Conservation (phyloP, 92 coral and sea anemone genomes). For the Zoanthus solanderi region DNA sequence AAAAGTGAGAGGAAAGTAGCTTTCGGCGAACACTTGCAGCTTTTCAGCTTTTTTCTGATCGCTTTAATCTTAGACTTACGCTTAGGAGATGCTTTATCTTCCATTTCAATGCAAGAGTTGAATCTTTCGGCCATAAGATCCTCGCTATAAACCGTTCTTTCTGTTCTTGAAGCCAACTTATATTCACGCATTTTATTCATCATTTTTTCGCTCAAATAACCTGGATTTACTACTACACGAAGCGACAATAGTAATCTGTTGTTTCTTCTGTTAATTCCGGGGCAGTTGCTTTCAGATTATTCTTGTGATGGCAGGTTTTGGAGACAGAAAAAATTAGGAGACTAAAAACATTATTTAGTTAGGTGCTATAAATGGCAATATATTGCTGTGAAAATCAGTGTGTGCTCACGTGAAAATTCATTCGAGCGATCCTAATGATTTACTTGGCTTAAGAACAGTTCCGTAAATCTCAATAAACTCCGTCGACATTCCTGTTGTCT, state of each 20-base stretch:
- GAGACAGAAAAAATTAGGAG: not conserved
- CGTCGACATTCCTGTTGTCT: not conserved
- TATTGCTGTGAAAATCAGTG: not conserved
- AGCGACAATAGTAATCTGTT: not conserved
- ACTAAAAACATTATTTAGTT: not conserved
- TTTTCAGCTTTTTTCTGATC: not conserved
- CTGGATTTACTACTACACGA: no score
- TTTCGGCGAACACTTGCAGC: conserved; percentile 19
- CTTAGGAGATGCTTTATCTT: not conserved
- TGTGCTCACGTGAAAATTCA: not conserved
- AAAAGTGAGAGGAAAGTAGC: conserved; percentile 34
- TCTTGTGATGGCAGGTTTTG: not conserved
- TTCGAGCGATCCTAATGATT: not conserved
- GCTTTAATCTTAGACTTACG: not conserved
- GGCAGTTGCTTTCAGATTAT: not conserved
- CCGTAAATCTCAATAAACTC: not conserved
- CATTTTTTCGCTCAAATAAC: no score
- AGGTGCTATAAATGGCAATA: not conserved
- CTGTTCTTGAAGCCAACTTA: not conserved
- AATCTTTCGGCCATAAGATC: conserved; percentile 18
- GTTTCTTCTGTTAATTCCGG: not conserved
- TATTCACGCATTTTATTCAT: no score
- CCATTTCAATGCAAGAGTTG: not conserved
- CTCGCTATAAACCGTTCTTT: conserved; percentile 28
- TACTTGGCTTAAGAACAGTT: not conserved